Percentiles rank a stretch among this genome's conserved stretches.
Evolutionary conservation across 2,113 vertebrate species (phyloP).

Genomic region (Sphyrna mokarran): DNA sequence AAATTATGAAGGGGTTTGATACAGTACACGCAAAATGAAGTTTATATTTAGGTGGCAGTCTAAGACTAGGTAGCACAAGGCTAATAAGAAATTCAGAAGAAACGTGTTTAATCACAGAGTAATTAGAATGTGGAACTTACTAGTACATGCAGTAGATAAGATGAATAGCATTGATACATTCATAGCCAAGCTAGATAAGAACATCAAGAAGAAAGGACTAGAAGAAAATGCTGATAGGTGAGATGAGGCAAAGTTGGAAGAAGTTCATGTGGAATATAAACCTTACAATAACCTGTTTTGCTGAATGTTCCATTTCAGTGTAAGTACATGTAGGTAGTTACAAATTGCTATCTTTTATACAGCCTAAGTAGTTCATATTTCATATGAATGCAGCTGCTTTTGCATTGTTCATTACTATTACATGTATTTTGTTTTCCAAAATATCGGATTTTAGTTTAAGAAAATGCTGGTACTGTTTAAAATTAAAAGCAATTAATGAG

Average conservation of each 20-base stretch:
- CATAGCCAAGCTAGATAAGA: neutral
- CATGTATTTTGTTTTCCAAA: neutral
- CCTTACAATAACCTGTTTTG: neutral
- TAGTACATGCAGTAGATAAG: neutral
- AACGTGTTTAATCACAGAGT: neutral
- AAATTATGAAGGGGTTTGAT: neutral
- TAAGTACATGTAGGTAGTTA: neutral
- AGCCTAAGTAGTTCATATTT: neutral
- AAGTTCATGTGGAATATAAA: neutral
- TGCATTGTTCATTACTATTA: neutral
- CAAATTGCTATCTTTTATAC: neutral
- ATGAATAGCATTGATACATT: neutral
- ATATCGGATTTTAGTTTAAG: neutral
- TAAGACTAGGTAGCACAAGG: neutral
- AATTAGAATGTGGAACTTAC: neutral
- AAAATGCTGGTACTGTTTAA: neutral
- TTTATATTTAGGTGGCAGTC: neutral
- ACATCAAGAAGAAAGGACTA: neutral
- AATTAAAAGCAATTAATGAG: neutral
- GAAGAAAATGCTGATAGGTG: neutral
- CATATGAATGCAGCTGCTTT: neutral
- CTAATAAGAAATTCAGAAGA: neutral
- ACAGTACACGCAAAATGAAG: neutral
- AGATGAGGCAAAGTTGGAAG: neutral
- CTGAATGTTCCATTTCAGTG: neutral